Evolutionary conservation across 1,140 invertebrate species (phyloP).

Genomic region (Drosophila navojoa): DNA sequence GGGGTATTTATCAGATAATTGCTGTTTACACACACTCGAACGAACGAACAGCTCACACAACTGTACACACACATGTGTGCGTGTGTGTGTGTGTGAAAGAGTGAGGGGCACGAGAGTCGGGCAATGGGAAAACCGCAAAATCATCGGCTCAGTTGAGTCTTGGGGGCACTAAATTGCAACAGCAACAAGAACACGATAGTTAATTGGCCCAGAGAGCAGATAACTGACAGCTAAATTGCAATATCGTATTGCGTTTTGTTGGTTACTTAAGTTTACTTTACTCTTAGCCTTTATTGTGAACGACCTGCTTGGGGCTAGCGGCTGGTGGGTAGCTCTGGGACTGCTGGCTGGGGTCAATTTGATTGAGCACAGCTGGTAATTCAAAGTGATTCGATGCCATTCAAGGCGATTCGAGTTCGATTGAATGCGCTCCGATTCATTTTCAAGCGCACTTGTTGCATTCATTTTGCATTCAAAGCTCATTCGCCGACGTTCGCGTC

Average conservation of each 20-base stretch:
- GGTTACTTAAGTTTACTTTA: conserved; percentile 52
- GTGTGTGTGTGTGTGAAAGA: conserved; percentile 3
- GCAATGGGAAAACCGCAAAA: conserved; percentile 70
- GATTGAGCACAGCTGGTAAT: conserved; percentile 56
- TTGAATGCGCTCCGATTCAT: conserved; percentile 29
- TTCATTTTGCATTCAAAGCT: conserved; percentile 46
- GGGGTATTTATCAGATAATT: conserved; percentile 78
- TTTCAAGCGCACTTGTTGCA: conserved; percentile 66
- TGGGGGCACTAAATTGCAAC: conserved; percentile 73
- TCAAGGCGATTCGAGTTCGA: conserved; percentile 29
- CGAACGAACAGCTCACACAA: conserved; percentile 33
- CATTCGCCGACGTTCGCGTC: conserved; percentile 15
- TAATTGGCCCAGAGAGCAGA: conserved; percentile 78
- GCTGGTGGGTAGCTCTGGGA: background rate
- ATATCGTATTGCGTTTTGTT: conserved; percentile 76
- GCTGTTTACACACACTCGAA: conserved; percentile 70
- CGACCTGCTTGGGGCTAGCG: conserved; percentile 23
- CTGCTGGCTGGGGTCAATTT: conserved; percentile 38
- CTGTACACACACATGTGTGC: background rate
- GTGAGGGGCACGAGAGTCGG: conserved; percentile 5
- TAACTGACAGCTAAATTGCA: conserved; percentile 79
- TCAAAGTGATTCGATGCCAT: conserved; percentile 56
- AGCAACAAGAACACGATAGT: conserved; percentile 62
- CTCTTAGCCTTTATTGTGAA: conserved; percentile 26
- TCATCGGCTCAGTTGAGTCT: conserved; percentile 62